Evolutionary conservation across 2,888 invertebrate genomes (phyloP), one percentile per base, ranked within the genome.

Genomic region (Heliothis peltigera): DNA sequence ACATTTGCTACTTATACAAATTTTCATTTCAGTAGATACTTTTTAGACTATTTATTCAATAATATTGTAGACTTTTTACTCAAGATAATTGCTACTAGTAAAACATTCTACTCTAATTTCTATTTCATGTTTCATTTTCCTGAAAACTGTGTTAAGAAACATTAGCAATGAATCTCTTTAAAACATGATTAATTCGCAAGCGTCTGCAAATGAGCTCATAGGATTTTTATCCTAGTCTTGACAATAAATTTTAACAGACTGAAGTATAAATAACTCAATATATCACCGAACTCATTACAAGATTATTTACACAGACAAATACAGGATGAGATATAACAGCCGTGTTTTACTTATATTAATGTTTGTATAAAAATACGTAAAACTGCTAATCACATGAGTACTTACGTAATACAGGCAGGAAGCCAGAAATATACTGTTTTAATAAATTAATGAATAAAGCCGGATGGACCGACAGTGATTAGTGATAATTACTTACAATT

Each of bases 401-500:
- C 39, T 81, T 79, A 79, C 73, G 75, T 82, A 81, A 81, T 55
- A 53, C 57, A 70, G 83, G 83, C 83, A 80, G 65, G 60, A 64
- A 71, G 84, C 85, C 86, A 86, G 79, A 81, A 82, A 84, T 78
- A 81, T 79, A 10, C 57, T 79, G 43, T 83, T 79, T 78, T 83
- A 79, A 83, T 82, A 87, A 84, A 85, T 84, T 84, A 87, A 85
- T 86, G 81, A 83, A 71, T 78, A 77, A 84, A 81, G 58, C 75
- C 73, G 68, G 63, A 76, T 77, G 73, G 78, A 78, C 64, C 47
- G 67, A 57, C 5, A 39, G n/a, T 58, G 65, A 66, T 67, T 77
- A 71, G 12, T 32, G 10, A 32, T 32, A 32, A 12, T 32, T 12
- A 32, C 32, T 12, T 32, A 10, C 2, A 12, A 2, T 32, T 12